A percentile compares a stretch with the other conserved stretches of the same genome.
phyloP scores from a whole-genome alignment of 2,888 invertebrate species.

The Limnephilus marmoratus region DNA sequence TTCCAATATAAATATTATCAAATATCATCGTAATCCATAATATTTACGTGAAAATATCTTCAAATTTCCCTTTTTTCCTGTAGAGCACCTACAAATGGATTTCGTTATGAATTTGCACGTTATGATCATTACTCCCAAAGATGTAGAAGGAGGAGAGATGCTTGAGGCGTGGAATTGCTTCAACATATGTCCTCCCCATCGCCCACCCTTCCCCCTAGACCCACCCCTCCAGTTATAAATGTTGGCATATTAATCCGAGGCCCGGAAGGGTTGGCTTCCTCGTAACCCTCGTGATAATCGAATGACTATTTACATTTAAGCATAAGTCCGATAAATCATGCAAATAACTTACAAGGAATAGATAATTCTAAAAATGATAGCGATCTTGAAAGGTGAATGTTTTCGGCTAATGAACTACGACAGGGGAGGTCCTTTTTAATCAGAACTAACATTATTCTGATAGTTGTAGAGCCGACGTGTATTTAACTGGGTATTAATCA shows the following conservation, averaged over 20 bases:
- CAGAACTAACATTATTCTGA: neutral
- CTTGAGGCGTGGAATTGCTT: conserved; percentile 59
- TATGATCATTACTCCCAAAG: conserved; percentile 57
- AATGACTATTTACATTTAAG: conserved; percentile 62
- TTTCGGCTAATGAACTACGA: neutral
- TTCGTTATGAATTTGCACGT: conserved; percentile 45
- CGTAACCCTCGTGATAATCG: conserved; percentile 63
- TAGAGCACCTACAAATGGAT: conserved; percentile 51
- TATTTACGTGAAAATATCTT: neutral
- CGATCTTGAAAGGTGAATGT: neutral
- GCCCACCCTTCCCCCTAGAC: neutral
- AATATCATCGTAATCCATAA: neutral
- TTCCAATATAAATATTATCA: neutral
- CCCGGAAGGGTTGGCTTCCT: conserved; percentile 60
- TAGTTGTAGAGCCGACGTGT: neutral
- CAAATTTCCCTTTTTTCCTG: neutral
- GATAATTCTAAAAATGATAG: neutral
- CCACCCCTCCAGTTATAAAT: conserved; percentile 63
- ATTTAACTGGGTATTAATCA: too few species aligned
- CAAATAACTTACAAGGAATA: neutral
- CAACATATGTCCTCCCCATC: conserved; percentile 55
- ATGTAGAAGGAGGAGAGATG: conserved; percentile 40
- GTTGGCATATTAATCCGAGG: conserved; percentile 65
- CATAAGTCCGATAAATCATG: conserved; percentile 37
- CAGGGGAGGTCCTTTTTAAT: neutral